These are phyloP conservation scores for Parthenolecanium corni DNA, from an alignment of 2,888 invertebrate genomes.

Conservation along the genomic window DNA sequence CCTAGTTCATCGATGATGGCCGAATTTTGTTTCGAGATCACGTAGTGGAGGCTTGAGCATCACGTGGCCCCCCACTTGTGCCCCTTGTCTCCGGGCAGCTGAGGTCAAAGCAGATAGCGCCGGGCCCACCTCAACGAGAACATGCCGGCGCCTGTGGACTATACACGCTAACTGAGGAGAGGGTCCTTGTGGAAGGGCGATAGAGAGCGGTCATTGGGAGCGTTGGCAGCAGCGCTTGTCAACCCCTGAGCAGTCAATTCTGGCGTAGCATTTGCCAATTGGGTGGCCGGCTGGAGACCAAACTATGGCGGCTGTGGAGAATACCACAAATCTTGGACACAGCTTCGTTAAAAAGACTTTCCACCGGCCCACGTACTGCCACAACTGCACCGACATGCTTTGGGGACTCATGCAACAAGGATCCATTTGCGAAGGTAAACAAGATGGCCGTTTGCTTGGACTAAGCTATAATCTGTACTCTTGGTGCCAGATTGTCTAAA, in stretches of 20 bases:
- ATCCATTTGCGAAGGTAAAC: constrained; percentile 96
- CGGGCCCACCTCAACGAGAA: neutral
- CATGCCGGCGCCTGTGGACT: constrained; percentile 8
- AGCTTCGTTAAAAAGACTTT: constrained; percentile 99
- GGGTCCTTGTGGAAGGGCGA: constrained; percentile 12
- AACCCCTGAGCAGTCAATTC: constrained; percentile 10
- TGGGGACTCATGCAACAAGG: constrained; percentile 99
- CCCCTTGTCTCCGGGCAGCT: neutral
- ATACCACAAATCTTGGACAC: constrained; percentile 61
- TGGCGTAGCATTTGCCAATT: constrained; percentile 27
- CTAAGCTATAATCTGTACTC: too few species aligned
- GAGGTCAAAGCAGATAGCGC: neutral
- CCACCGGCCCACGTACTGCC: constrained; percentile 99
- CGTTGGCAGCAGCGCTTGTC: too few species aligned
- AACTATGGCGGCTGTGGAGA: constrained; percentile 45
- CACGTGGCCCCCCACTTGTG: neutral
- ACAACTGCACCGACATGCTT: constrained; percentile 99
- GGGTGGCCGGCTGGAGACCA: constrained; percentile 33
- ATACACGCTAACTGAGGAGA: constrained; percentile 9
- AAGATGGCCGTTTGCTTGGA: neutral
- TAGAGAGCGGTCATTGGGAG: too few species aligned
- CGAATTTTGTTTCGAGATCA: constrained; percentile 25
- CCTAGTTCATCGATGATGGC: constrained; percentile 7
- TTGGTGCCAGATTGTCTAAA: too few species aligned
- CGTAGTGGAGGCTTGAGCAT: constrained; percentile 10